Base-by-base conservation (phyloP, 2,113 vertebrate genomes). In the Petaurus breviceps region DNA sequence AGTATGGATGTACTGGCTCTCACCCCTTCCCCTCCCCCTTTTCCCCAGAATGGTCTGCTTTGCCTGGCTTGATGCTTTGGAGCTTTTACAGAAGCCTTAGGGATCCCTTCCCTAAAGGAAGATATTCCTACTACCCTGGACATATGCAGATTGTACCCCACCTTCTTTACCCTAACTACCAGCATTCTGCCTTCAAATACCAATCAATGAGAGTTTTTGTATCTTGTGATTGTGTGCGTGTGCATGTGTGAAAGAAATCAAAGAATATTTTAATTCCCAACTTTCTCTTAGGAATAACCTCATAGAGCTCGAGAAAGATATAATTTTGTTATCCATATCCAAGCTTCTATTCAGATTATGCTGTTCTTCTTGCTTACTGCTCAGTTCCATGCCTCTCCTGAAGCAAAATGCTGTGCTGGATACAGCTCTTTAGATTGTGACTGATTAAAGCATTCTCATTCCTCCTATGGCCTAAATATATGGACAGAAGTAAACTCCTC, bases 41-140 rank as follows among this genome's bases (percentile, higher is more conserved):
- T 4, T 7, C 54, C 77, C 25, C 8, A 91, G 91, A 12, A 54
- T 89, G 91, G 96, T 93, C 89, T 97, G 92, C 93, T 92, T 96
- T 91, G 94, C 96, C 96, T 91, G n/a, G 91, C 91, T 53, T 94
- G 93, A 90, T 95, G 51, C 91, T 96, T 61, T 90, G 55, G 93
- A 43, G 50, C 96, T 97, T 97, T 96, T 96, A 51, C 47, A 0
- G 37, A 92, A 89, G 91, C 96, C 93, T 57, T 90, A 95, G 96
- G 89, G 93, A 96, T 94, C 94, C 93, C 90, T 97, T 97, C 84
- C 96, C 96, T 90, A 68, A 53, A 49, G 94, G 28, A 77, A 93
- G 91, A 94, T 84, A 95, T 46, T 96, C 91, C 95, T 96, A 94
- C 92, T 92, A 91, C 91, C 96, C 94, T 95, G 94, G 94, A 94